A percentile compares a stretch with the other conserved stretches of the same genome.
Conservation (phyloP, 2,888 invertebrate species). For the Dryocosmus kuriphilus region DNA sequence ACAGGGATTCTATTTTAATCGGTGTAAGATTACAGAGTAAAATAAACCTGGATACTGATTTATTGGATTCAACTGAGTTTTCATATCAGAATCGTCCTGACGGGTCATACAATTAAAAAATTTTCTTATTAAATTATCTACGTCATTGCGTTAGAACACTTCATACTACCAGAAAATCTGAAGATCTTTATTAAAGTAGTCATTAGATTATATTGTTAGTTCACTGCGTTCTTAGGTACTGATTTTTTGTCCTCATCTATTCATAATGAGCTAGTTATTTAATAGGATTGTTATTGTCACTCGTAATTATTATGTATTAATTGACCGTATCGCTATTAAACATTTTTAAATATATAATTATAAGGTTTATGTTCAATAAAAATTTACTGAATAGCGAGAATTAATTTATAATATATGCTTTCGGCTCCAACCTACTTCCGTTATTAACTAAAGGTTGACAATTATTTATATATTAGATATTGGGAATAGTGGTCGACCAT, state of each 20-base stretch:
- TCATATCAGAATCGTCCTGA: neutral
- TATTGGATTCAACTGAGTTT: neutral
- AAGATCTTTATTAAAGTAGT: too few species aligned
- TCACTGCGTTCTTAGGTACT: neutral
- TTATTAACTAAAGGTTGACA: too few species aligned
- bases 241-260: neutral
- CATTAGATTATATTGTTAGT: neutral
- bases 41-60: neutral
- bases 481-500: too few species aligned
- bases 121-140: neutral
- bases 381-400: too few species aligned
- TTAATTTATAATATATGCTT: too few species aligned
- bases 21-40: neutral
- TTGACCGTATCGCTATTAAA: too few species aligned
- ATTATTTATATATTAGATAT: too few species aligned
- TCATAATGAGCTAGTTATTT: neutral
- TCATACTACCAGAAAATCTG: neutral
- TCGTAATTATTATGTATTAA: too few species aligned
- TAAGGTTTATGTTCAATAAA: too few species aligned
- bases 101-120: neutral
- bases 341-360: too few species aligned
- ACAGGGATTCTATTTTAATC: conserved; percentile 28
- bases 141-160: neutral
- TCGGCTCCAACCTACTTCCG: too few species aligned
- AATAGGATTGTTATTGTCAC: neutral